phyloP scores from a whole-genome alignment of 2,888 invertebrate genomes.

The Conistra vaccinii region DNA sequence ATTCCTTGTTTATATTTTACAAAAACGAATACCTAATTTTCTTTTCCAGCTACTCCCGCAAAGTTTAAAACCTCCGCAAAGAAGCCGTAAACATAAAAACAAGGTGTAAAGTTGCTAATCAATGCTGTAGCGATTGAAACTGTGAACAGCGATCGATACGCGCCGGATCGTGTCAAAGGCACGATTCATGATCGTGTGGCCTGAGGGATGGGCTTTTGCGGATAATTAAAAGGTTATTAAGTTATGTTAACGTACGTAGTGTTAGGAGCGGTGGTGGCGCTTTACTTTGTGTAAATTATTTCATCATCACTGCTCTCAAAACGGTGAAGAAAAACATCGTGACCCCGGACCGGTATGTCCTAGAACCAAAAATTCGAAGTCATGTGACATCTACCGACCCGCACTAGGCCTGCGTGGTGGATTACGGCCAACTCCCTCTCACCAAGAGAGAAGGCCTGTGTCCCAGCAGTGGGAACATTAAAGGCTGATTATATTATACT shows the following conservation, averaged over 20 bases:
- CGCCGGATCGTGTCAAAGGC: conserved; percentile 51
- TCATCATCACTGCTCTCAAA: no score
- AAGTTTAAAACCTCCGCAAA: conserved; percentile 32
- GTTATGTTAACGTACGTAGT: not conserved
- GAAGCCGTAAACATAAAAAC: conserved; percentile 44
- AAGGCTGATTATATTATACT: no score
- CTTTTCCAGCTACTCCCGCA: not conserved
- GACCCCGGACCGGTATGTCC: no score
- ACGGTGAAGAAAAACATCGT: no score
- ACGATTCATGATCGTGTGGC: conserved; percentile 39
- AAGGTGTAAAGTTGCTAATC: conserved; percentile 59
- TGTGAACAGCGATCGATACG: conserved; percentile 55
- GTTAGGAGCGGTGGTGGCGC: no score
- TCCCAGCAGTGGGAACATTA: no score
- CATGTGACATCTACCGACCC: no score
- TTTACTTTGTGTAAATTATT: no score
- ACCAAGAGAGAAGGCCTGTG: no score
- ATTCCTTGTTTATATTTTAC: not conserved
- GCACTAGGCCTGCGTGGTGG: no score
- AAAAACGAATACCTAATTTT: conserved; percentile 3
- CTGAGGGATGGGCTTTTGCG: not conserved
- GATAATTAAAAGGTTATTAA: not conserved
- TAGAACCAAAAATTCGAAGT: no score
- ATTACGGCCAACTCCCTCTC: no score
- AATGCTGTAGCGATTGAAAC: conserved; percentile 54